A percentile compares a stretch with the other conserved stretches of the same genome.
Evolutionary conservation across 2,797 vertebrate genomes (phyloP).

Genomic region (Esox masquinongy): DNA sequence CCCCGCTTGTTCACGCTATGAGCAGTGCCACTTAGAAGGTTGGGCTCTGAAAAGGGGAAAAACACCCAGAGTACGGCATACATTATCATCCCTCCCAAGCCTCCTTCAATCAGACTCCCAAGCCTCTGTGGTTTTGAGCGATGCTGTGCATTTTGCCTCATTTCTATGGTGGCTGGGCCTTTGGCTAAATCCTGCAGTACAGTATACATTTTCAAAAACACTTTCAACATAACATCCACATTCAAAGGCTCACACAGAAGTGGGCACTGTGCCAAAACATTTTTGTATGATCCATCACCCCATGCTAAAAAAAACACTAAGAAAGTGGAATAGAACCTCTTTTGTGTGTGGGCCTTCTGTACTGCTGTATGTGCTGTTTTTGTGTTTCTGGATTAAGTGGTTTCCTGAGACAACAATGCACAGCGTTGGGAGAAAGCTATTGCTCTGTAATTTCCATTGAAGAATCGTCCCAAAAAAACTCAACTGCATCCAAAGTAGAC

Average conservation of each 20-base stretch:
- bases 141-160: background rate
- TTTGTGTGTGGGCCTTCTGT: background rate
- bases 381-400: background rate
- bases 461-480: background rate
- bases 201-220: background rate
- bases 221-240: background rate
- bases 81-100: background rate
- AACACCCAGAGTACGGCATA: background rate
- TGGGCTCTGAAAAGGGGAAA: conserved; percentile 75
- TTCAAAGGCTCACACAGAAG: background rate
- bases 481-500: background rate
- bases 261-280: background rate
- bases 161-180: background rate
- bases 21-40: conserved; percentile 86
- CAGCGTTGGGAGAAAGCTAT: background rate
- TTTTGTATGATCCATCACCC: background rate
- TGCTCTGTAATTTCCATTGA: background rate
- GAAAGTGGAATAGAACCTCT: background rate
- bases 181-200: background rate
- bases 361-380: background rate
- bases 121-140: background rate
- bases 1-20: conserved; percentile 90
- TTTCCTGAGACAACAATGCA: background rate
- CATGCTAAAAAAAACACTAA: background rate
- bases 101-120: background rate